phyloP scores from a whole-genome alignment of 1,140 invertebrate species.

The Trichonephila clavipes region DNA sequence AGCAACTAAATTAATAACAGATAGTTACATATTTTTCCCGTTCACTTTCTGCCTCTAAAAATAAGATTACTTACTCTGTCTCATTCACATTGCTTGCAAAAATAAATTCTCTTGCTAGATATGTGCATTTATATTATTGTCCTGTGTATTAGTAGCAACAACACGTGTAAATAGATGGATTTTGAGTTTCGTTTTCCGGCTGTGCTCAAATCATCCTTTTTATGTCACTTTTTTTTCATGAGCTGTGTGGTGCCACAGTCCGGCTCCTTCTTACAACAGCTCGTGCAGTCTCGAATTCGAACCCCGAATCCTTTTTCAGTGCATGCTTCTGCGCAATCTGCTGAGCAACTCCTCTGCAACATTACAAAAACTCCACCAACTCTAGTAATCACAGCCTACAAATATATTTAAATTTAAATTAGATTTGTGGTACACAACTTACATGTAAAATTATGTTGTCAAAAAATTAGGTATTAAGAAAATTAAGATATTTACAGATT shows the following conservation, averaged over 20 bases:
- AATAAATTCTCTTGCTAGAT: not conserved
- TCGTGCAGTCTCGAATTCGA: constrained; percentile 42
- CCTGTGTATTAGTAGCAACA: not conserved
- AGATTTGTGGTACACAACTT: too few species aligned
- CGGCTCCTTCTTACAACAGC: constrained; percentile 47
- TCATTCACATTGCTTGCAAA: too few species aligned
- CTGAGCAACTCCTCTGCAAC: constrained; percentile 50
- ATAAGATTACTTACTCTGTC: too few species aligned
- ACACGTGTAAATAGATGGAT: not conserved
- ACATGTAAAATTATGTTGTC: not conserved
- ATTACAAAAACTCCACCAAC: constrained; percentile 59
- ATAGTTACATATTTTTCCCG: too few species aligned
- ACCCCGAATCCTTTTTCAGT: constrained; percentile 68
- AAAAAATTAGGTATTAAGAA: not conserved
- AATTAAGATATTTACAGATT: too few species aligned
- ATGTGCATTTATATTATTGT: not conserved
- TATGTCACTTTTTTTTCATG: constrained; percentile 2
- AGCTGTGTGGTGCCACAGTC: constrained; percentile 39
- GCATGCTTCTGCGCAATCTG: constrained; percentile 45
- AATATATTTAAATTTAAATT: not conserved
- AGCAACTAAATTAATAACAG: too few species aligned
- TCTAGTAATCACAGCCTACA: constrained; percentile 48
- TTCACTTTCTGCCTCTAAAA: too few species aligned
- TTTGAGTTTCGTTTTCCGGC: not conserved
- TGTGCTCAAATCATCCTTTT: not conserved